Conservation (phyloP, 2,113 vertebrate genomes). For the Tupaia tana region DNA sequence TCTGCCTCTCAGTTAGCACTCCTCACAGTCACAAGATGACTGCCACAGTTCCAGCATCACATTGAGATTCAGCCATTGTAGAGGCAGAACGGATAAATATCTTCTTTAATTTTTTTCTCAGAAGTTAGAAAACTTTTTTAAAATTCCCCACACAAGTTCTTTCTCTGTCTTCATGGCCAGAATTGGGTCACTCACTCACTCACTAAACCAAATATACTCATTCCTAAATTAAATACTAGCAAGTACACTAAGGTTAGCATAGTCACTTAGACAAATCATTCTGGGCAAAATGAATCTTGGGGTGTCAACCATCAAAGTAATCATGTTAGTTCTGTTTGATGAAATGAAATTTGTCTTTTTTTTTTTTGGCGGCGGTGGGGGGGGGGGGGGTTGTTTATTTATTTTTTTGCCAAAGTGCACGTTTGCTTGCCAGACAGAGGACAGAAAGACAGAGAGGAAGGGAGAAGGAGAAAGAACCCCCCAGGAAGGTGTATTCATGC, state of each 20-base stretch:
- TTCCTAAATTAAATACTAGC: not conserved
- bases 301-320: not conserved
- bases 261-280: not conserved
- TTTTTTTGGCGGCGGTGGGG: too few species aligned
- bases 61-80: not conserved
- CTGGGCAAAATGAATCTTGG: not conserved
- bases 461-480: too few species aligned
- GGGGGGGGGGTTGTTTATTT: too few species aligned
- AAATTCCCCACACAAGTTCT: not conserved
- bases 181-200: not conserved
- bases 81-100: not conserved
- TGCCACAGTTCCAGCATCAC: not conserved
- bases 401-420: too few species aligned
- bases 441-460: too few species aligned
- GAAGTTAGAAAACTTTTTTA: not conserved
- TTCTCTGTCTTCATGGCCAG: not conserved
- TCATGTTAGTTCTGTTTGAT: not conserved
- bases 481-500: too few species aligned
- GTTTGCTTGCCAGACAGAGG: too few species aligned
- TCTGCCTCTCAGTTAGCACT: not conserved
- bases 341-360: too few species aligned
- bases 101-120: not conserved
- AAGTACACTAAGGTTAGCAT: not conserved
- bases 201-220: not conserved
- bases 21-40: not conserved